Conservation (phyloP, 2,797 vertebrate species). For the Acomys russatus region DNA sequence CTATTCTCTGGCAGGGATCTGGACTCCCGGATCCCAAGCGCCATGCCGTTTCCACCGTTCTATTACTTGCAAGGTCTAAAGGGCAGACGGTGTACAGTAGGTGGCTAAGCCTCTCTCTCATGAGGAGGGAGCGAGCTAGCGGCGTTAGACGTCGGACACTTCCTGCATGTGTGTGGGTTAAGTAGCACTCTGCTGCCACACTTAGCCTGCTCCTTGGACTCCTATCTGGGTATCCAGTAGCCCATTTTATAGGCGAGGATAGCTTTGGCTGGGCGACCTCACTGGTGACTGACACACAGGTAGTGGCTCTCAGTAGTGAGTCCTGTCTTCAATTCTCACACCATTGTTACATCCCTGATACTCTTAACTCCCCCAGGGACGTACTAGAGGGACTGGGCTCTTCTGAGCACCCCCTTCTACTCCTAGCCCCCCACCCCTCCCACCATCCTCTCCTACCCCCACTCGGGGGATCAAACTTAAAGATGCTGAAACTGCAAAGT, state of each 20-base stretch:
- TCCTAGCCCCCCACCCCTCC: not conserved
- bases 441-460: not conserved
- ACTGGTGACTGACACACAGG: not conserved
- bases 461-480: constrained; percentile 11
- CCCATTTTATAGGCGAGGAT: not conserved
- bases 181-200: not conserved
- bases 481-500: not conserved
- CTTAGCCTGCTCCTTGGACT: not conserved
- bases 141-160: not conserved
- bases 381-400: not conserved
- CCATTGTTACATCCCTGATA: not conserved
- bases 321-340: not conserved
- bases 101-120: not conserved
- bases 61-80: not conserved
- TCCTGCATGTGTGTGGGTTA: not conserved
- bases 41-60: not conserved
- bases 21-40: not conserved
- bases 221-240: not conserved
- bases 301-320: not conserved
- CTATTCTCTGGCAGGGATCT: not conserved
- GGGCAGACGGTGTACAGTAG: not conserved
- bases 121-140: not conserved
- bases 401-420: not conserved
- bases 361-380: not conserved
- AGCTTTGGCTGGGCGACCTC: not conserved